These are phyloP conservation scores for Hydrotaea cyrtoneurina DNA, from an alignment of 2,888 invertebrate species.

Conservation along the genomic window DNA sequence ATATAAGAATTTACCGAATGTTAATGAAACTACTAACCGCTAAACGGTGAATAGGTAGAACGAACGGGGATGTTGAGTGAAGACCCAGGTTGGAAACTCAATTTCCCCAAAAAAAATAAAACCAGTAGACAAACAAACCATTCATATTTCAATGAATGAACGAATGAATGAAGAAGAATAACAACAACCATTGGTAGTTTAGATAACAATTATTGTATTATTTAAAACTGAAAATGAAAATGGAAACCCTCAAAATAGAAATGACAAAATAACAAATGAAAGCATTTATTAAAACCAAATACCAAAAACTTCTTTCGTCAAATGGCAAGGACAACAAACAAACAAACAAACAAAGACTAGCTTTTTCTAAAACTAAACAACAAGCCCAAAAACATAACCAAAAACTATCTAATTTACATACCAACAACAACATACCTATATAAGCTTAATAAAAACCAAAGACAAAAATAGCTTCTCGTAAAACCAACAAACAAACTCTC, in stretches of 20 bases:
- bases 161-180: conserved; percentile 25
- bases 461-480: conserved; percentile 53
- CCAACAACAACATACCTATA: conserved; percentile 33
- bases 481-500: conserved; percentile 27
- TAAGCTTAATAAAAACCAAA: conserved; percentile 50
- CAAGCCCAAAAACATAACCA: conserved; percentile 15
- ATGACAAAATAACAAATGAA: conserved; percentile 42
- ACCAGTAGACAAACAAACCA: conserved; percentile 14
- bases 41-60: not conserved
- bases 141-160: conserved; percentile 8
- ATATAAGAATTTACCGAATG: conserved; percentile 30
- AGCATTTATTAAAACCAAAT: conserved; percentile 61
- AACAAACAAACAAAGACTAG: conserved; percentile 45
- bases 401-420: conserved; percentile 23
- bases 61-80: conserved; percentile 42
- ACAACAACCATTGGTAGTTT: conserved; percentile 49
- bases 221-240: conserved; percentile 36
- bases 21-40: not conserved
- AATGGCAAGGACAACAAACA: conserved; percentile 42
- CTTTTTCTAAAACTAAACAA: conserved; percentile 54
- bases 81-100: conserved; percentile 32
- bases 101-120: not conserved
- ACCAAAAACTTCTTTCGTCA: conserved; percentile 47
- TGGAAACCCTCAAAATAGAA: conserved; percentile 26
- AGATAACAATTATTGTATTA: conserved; percentile 36